Conservation (phyloP, 1,140 invertebrate genomes). For the Akabosia matsudoensis region DNA sequence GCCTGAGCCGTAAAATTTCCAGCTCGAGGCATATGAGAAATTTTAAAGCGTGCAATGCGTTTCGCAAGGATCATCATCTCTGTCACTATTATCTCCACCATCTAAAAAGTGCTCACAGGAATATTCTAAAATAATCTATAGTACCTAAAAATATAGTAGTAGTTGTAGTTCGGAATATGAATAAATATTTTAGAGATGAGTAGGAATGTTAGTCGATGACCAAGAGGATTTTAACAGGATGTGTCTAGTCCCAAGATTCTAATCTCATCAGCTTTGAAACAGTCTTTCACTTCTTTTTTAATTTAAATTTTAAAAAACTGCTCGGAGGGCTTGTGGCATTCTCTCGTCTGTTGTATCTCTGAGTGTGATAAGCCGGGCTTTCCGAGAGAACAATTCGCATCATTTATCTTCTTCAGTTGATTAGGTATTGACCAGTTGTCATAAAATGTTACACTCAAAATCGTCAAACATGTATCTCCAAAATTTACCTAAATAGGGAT, state of each 20-base stretch:
- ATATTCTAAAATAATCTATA: no score
- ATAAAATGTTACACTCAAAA: background rate
- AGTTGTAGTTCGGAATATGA: background rate
- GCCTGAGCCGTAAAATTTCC: no score
- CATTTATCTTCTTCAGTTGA: constrained; percentile 17
- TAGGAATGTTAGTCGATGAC: background rate
- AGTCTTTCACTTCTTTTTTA: background rate
- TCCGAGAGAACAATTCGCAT: background rate
- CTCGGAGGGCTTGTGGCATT: background rate
- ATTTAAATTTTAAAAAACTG: background rate
- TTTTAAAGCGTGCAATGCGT: no score
- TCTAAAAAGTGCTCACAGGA: no score
- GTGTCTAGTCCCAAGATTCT: background rate
- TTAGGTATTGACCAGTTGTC: constrained; percentile 10
- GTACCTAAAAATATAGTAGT: background rate
- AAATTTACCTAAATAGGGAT: background rate
- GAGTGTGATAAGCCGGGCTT: background rate
- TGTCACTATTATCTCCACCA: no score
- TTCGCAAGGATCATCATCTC: no score
- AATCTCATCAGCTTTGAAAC: background rate
- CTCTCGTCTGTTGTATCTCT: background rate
- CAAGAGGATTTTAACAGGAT: background rate
- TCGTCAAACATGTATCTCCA: background rate
- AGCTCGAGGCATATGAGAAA: background rate
- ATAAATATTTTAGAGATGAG: background rate